A percentile compares a stretch with the other conserved stretches of the same genome.
These are phyloP conservation scores for Halcyon malimbica DNA, from an alignment of 2,113 vertebrate species.

Conservation along the genomic window DNA sequence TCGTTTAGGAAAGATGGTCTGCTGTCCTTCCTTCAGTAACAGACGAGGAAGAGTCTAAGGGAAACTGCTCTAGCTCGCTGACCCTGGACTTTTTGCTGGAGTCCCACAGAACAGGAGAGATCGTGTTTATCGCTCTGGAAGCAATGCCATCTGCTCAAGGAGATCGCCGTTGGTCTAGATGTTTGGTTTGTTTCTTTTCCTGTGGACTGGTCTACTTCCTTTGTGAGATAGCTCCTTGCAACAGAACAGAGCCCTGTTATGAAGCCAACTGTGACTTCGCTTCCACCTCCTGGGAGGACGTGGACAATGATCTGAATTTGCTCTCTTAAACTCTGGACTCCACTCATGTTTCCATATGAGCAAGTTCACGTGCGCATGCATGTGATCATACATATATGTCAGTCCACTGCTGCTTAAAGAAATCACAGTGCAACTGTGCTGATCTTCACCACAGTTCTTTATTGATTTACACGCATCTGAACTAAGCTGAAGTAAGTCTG, in stretches of 20 bases:
- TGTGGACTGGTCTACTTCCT: background rate
- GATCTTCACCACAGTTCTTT: background rate
- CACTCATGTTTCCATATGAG: background rate
- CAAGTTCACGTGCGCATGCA: accelerated
- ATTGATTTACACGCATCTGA: background rate
- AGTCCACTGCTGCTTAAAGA: background rate
- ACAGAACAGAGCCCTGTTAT: background rate
- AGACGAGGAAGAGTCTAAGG: background rate
- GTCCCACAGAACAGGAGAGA: background rate
- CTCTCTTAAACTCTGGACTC: background rate
- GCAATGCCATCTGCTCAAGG: background rate
- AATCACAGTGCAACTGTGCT: background rate
- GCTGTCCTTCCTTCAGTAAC: constrained; percentile 13
- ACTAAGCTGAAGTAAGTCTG: background rate
- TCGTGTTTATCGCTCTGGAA: background rate
- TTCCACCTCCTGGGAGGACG: background rate
- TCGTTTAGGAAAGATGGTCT: constrained; percentile 34
- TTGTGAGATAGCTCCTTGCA: background rate
- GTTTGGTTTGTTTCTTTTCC: background rate
- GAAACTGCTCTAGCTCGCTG: background rate
- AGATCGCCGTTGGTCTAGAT: background rate
- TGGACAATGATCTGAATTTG: background rate
- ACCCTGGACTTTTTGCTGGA: background rate
- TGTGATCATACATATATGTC: background rate
- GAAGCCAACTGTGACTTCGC: background rate